Evolutionary conservation across 1,140 invertebrate species (phyloP).

Genomic region (Galleria mellonella): DNA sequence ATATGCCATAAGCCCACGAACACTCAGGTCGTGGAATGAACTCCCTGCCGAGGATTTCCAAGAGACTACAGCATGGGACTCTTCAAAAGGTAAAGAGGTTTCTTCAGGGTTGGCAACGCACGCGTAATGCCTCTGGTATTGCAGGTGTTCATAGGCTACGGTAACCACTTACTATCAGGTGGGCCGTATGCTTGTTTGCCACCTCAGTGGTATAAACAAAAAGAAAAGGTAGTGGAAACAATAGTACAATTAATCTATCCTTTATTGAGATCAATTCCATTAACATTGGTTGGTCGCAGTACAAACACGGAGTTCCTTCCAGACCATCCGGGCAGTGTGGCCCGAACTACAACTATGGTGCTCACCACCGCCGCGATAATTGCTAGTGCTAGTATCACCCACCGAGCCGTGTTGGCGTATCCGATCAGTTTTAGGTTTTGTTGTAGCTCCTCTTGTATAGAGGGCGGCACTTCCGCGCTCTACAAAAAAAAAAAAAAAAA

Average conservation of each 20-base stretch:
- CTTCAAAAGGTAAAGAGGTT: too few relatives aligned
- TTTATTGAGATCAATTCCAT: slow-evolving; percentile 22
- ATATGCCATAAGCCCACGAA: too few relatives aligned
- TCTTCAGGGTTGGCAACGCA: too few relatives aligned
- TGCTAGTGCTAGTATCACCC: slow-evolving; percentile 43
- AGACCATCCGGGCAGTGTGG: background rate
- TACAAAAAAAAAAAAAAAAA: slow-evolving; percentile 15
- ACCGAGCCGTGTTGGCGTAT: slow-evolving; percentile 47
- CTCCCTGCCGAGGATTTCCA: too few relatives aligned
- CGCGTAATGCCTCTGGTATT: too few relatives aligned
- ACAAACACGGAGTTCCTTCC: slow-evolving; percentile 40
- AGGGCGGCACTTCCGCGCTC: slow-evolving; percentile 47
- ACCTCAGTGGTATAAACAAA: too few relatives aligned
- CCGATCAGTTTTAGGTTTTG: slow-evolving; percentile 38
- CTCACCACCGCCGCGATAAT: slow-evolving; percentile 24
- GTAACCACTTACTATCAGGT: too few relatives aligned
- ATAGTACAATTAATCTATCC: slow-evolving; percentile 3
- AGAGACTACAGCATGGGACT: too few relatives aligned
- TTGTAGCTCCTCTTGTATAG: slow-evolving; percentile 35
- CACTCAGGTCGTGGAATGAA: too few relatives aligned
- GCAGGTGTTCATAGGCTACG: too few relatives aligned
- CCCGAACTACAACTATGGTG: slow-evolving; percentile 13
- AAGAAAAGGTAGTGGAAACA: too few relatives aligned
- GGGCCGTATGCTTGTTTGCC: too few relatives aligned
- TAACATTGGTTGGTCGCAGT: slow-evolving; percentile 15